Base-by-base conservation (phyloP, 2,888 invertebrate species). In the Hydropsyche betteni region DNA sequence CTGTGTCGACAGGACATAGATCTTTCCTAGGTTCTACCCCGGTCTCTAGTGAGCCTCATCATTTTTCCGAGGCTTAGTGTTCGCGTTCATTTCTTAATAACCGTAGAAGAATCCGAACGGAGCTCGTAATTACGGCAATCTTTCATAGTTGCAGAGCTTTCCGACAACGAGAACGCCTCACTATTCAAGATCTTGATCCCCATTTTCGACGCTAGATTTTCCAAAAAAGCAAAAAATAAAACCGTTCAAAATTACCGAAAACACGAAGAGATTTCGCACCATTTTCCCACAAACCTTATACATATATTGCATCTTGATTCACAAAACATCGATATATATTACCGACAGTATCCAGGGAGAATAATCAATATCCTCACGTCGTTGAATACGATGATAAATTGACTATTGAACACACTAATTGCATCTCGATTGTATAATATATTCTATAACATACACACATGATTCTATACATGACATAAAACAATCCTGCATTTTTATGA, bases 41-140 rank as follows among this genome's bases (percentile, higher is more conserved):
- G n/a, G 38, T 7, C 55, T 44, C 44, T 44, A 44, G 44, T 72
- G 61, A 76, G 72, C 68, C 73, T 73, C 76, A 68, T 76, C 72
- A 76, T 76, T 76, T 76, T 76, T 76, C 76, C 61, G 33, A 52
- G 69, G 76, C 76, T 76, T 76, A 76, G 52, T 52, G 55, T 61
- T 64, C 74, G 68, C 55, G 58, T 58, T 73, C 69, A 69, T 24
- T 72, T 53, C 76, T 76, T 76, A 76, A 73, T 73, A 73, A 76
- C 69, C 64, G 64, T 14, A 36, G 64, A 68, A 68, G 73, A 73
- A 68, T 68, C 69, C 68, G 33, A 73, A 69, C 68, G 36, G 44
- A 68, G 68, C 76, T 58, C 68, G 76, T 76, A 76, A 76, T 76
- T 76, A 72, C 68, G 61, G 73, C 72, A 44, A 76, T 76, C 73